Evolutionary conservation across 2,113 vertebrate species (phyloP).

Genomic region (Tylochromis polylepis): DNA sequence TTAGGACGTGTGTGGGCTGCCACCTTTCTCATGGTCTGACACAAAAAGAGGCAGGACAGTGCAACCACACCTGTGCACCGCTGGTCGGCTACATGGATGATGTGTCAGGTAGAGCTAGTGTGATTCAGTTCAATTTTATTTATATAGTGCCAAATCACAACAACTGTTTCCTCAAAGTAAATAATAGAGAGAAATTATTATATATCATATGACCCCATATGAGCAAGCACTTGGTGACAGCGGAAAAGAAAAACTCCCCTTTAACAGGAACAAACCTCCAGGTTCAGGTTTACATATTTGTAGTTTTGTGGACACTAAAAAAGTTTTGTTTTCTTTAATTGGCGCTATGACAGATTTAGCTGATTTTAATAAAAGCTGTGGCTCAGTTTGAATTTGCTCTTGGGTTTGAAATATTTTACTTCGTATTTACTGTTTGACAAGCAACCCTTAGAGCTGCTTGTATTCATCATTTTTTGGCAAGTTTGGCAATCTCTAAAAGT

Average conservation of each 20-base stretch:
- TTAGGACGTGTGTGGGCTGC: slow-evolving; percentile 85
- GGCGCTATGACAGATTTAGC: background rate
- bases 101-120: slow-evolving; percentile 73
- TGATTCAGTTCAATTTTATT: background rate
- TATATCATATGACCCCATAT: background rate
- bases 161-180: background rate
- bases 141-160: background rate
- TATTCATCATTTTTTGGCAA: background rate
- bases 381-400: background rate
- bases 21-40: slow-evolving; percentile 77
- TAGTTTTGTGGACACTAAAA: background rate
- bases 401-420: background rate
- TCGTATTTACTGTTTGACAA: background rate
- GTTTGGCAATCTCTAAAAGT: background rate
- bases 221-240: background rate
- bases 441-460: background rate
- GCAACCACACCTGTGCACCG: slow-evolving; percentile 80
- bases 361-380: background rate
- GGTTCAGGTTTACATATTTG: background rate
- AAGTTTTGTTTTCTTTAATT: accelerated
- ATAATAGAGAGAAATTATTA: background rate
- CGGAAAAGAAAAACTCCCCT: background rate
- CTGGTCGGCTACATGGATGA: slow-evolving; percentile 74
- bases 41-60: slow-evolving; percentile 67
- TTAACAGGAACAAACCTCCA: background rate